Conservation (phyloP, 1,140 invertebrate species). For the Eupeodes corollae region DNA sequence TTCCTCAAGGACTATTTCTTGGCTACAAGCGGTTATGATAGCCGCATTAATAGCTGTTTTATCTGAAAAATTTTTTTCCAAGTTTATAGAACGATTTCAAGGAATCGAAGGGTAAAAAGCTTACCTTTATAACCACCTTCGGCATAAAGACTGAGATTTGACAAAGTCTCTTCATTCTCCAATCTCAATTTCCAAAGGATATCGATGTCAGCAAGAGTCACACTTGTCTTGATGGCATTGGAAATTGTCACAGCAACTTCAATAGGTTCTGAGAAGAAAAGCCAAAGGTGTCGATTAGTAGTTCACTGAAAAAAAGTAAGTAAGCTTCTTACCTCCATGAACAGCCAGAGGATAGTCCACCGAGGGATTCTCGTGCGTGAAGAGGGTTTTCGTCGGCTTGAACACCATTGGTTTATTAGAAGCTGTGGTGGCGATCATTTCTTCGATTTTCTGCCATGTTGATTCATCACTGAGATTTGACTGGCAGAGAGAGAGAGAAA, state of each 20-base stretch:
- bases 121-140: conserved; percentile 23
- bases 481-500: conserved; percentile 29
- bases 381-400: conserved; percentile 62
- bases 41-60: conserved; percentile 25
- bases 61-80: conserved; percentile 10
- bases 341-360: conserved; percentile 52
- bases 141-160: conserved; percentile 32
- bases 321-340: conserved; percentile 49
- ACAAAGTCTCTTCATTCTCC: conserved; percentile 33
- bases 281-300: background rate
- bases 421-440: conserved; percentile 60
- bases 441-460: conserved; percentile 64
- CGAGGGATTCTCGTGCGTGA: conserved; percentile 53
- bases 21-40: conserved; percentile 37
- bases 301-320: background rate
- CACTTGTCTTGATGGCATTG: conserved; percentile 69
- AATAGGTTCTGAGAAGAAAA: conserved; percentile 58
- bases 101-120: no score
- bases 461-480: conserved; percentile 34
- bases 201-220: conserved; percentile 60
- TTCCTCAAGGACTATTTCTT: conserved; percentile 35
- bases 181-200: conserved; percentile 66
- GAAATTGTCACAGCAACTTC: conserved; percentile 61
- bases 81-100: conserved; percentile 29
- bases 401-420: conserved; percentile 62